phyloP scores from a whole-genome alignment of 2,888 invertebrate species.

The Petrolisthes cinctipes region DNA sequence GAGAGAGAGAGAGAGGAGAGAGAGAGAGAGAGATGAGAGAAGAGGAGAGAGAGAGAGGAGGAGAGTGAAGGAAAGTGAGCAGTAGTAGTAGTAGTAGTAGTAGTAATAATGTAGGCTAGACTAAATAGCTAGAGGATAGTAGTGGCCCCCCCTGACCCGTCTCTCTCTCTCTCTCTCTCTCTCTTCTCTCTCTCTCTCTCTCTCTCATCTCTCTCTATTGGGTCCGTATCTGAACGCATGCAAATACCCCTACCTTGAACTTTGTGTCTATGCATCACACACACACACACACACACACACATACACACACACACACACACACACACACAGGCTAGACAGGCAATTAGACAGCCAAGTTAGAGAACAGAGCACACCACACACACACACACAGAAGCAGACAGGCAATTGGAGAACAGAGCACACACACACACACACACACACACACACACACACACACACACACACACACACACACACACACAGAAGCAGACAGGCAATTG shows the following conservation, averaged over 20 bases:
- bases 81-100: not conserved
- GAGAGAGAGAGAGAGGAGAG: not conserved
- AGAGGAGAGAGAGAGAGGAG: not conserved
- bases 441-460: not conserved
- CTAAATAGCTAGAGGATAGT: too few species aligned
- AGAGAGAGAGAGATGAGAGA: not conserved
- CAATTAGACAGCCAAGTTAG: not conserved
- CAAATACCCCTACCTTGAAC: not conserved
- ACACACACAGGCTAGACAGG: not conserved
- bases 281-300: not conserved
- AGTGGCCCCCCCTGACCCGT: not conserved
- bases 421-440: conserved; percentile 11
- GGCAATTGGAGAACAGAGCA: too few species aligned
- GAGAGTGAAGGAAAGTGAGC: not conserved
- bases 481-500: too few species aligned
- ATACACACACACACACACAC: not conserved
- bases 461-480: not conserved
- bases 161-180: not conserved
- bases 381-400: conserved; percentile 13
- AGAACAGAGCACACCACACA: conserved; percentile 10
- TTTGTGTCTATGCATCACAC: not conserved
- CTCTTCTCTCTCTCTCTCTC: not conserved
- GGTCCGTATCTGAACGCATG: not conserved
- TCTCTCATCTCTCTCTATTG: not conserved
- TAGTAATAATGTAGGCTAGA: not conserved